These are phyloP conservation scores for Gnathonemus longibarbis DNA, from an alignment of 2,113 vertebrate genomes.

Conservation along the genomic window DNA sequence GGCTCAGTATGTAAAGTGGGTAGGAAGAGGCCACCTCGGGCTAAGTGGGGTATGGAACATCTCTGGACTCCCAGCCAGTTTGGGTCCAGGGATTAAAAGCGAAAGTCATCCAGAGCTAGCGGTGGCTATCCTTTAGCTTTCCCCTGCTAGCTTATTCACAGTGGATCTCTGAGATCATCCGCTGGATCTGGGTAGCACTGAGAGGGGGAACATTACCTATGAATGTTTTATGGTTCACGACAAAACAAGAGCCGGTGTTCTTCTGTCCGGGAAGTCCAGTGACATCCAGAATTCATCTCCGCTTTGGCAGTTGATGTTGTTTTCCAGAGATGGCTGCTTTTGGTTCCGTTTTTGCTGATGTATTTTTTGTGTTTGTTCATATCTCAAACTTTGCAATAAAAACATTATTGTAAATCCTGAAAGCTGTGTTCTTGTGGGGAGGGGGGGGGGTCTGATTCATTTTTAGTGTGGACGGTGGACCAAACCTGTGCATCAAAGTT, in stretches of 20 bases:
- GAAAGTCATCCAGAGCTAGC: neutral
- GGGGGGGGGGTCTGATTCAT: neutral
- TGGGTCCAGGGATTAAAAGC: neutral
- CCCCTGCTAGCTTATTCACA: neutral
- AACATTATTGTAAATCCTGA: neutral
- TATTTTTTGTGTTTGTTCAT: neutral
- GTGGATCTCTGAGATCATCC: neutral
- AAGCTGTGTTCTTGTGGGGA: neutral
- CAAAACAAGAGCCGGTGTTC: neutral
- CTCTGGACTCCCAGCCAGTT: neutral
- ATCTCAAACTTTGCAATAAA: slow-evolving; percentile 6
- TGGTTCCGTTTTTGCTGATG: neutral
- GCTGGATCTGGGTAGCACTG: neutral
- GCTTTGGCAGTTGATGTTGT: neutral
- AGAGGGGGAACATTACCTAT: neutral
- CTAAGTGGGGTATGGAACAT: neutral
- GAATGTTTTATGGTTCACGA: neutral
- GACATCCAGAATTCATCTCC: neutral
- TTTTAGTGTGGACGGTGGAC: slow-evolving; percentile 29
- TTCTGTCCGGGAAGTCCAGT: neutral
- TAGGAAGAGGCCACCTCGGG: neutral
- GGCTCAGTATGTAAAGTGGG: neutral
- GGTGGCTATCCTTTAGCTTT: neutral
- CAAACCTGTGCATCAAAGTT: slow-evolving; percentile 39
- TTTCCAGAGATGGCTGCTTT: neutral